phyloP scores from a whole-genome alignment of 2,113 vertebrate species.

The Morone chrysops region DNA sequence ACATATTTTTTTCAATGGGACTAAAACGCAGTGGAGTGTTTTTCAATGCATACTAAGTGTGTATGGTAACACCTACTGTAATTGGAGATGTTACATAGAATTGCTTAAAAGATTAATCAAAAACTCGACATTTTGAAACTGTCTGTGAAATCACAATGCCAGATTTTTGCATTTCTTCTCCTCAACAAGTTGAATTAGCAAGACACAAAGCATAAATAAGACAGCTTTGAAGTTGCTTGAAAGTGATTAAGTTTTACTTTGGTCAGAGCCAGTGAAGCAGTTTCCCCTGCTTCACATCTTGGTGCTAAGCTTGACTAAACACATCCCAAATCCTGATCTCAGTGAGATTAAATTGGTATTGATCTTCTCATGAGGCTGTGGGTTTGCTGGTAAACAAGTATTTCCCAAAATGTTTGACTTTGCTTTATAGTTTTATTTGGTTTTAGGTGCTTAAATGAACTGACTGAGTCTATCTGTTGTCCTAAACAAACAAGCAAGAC shows the following conservation, averaged over 20 bases:
- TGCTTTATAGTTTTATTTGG: background rate
- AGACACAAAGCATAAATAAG: background rate
- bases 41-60: background rate
- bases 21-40: background rate
- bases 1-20: background rate
- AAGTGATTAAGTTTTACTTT: background rate
- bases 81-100: background rate
- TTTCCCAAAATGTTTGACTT: slow-evolving; percentile 9
- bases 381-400: slow-evolving; percentile 6
- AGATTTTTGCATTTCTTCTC: background rate
- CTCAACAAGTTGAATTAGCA: background rate
- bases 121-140: background rate
- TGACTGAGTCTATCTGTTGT: background rate
- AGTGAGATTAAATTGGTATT: slow-evolving; percentile 28
- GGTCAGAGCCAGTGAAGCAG: background rate
- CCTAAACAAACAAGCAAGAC: background rate
- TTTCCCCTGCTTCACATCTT: background rate
- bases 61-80: background rate
- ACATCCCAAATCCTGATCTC: slow-evolving; percentile 16
- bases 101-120: background rate
- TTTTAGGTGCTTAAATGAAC: background rate
- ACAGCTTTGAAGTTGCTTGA: background rate
- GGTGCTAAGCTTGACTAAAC: slow-evolving; percentile 11
- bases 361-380: background rate
- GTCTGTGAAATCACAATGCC: background rate